phyloP scores from a whole-genome alignment of 2,797 vertebrate species.

The Sebastes iracundus region DNA sequence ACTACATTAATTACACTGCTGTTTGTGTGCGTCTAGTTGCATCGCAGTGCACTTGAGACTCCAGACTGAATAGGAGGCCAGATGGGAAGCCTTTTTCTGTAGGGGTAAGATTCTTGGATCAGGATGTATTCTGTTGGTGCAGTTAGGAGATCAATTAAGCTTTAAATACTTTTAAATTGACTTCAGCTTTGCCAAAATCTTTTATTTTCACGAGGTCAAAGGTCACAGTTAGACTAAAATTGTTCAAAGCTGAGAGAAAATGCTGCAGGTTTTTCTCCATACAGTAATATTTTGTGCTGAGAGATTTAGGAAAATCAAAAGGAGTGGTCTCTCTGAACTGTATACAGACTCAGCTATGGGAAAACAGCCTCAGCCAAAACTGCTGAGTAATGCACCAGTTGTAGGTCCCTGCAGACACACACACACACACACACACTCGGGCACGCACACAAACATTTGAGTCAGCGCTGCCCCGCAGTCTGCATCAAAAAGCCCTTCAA shows the following conservation, averaged over 20 bases:
- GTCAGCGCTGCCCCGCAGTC: constrained; percentile 63
- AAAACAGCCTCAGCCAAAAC: constrained; percentile 55
- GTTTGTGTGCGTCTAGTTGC: constrained; percentile 57
- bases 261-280: background rate
- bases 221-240: background rate
- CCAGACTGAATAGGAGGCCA: constrained; percentile 31
- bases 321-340: constrained; percentile 43
- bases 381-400: constrained; percentile 72
- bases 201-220: background rate
- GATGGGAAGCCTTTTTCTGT: constrained; percentile 10
- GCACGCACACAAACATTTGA: constrained; percentile 51
- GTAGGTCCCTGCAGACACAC: constrained; percentile 56
- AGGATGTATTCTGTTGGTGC: constrained; percentile 34
- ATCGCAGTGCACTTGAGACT: constrained; percentile 36
- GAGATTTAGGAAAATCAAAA: constrained; percentile 26
- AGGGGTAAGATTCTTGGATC: constrained; percentile 13
- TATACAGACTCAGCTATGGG: constrained; percentile 52
- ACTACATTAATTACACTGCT: constrained; percentile 66
- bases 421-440: constrained; percentile 16
- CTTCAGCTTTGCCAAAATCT: background rate
- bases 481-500: constrained; percentile 69
- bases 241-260: background rate
- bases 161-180: background rate
- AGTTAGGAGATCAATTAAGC: constrained; percentile 12
- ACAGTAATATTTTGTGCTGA: constrained; percentile 14